phyloP scores from a whole-genome alignment of 2,797 vertebrate species.

The Acanthopagrus latus region DNA sequence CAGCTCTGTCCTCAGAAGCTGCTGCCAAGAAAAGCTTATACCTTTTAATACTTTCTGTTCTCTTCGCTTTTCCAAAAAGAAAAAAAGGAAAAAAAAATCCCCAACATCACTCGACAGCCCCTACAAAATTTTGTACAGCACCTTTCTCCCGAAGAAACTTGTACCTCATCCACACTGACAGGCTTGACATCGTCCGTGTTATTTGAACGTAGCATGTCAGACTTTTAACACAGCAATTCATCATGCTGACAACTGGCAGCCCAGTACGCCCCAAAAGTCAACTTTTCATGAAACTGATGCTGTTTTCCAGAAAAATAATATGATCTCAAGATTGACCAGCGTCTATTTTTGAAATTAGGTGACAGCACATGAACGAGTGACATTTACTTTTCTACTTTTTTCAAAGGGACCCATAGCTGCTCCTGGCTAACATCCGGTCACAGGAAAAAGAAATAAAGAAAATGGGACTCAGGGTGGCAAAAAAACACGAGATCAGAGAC shows the following conservation, averaged over 20 bases:
- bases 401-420: neutral
- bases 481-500: too few species aligned
- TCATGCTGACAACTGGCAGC: constrained; percentile 51
- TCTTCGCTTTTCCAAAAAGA: constrained; percentile 54
- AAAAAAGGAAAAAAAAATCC: constrained; percentile 23
- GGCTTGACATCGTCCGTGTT: constrained; percentile 43
- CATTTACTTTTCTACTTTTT: constrained; percentile 23
- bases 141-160: constrained; percentile 55
- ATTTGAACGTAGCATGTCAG: constrained; percentile 49
- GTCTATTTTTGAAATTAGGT: constrained; percentile 11
- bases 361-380: neutral
- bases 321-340: constrained; percentile 19
- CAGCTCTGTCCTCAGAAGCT: constrained; percentile 80
- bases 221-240: constrained; percentile 43
- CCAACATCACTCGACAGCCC: constrained; percentile 53
- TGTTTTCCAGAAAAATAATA: constrained; percentile 14
- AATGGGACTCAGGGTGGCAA: too few species aligned
- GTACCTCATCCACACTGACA: constrained; percentile 60
- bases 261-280: constrained; percentile 2
- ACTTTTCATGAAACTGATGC: constrained; percentile 24
- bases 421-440: too few species aligned
- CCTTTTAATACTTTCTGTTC: constrained; percentile 81
- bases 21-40: constrained; percentile 82
- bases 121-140: constrained; percentile 37
- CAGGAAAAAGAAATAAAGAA: too few species aligned